A percentile compares a stretch with the other conserved stretches of the same genome.
These are phyloP conservation scores for Chiridota heheva DNA, from an alignment of 35 echinoderm and acorn worm species.

Conservation along the genomic window DNA sequence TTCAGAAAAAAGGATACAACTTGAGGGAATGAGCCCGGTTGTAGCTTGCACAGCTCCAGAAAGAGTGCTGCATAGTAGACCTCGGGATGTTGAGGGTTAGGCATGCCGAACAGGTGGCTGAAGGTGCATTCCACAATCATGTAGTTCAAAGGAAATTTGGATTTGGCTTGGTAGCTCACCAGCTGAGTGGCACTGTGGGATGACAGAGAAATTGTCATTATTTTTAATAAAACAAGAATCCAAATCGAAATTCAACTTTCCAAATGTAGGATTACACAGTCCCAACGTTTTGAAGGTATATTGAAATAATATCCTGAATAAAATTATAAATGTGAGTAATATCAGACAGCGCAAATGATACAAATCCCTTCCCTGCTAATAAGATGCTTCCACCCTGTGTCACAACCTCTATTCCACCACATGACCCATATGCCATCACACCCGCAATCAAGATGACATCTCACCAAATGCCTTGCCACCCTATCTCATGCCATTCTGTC, in stretches of 20 bases:
- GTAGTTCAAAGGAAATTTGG: conserved; percentile 83
- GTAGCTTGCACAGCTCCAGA: conserved; percentile 83
- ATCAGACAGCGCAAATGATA: no score
- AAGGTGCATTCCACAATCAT: conserved; percentile 92
- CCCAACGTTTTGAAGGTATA: neutral
- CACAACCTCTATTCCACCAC: no score
- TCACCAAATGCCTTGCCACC: no score
- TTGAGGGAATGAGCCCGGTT: conserved; percentile 81
- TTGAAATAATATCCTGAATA: no score
- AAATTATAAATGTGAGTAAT: no score
- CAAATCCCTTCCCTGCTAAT: no score
- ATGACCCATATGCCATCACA: no score
- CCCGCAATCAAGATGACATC: no score
- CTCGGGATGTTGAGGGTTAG: conserved; percentile 51
- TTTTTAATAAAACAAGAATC: neutral
- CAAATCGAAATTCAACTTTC: neutral
- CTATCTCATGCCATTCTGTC: no score
- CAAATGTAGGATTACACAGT: neutral
- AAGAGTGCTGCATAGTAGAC: conserved; percentile 70
- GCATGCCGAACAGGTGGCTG: conserved; percentile 71
- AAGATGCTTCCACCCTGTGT: no score
- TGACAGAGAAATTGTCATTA: neutral
- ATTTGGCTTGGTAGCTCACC: conserved; percentile 86
- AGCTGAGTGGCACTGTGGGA: conserved; percentile 82
- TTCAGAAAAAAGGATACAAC: conserved; percentile 60